Percentiles rank a stretch among this genome's conserved stretches.
Evolutionary conservation across 2,797 vertebrate genomes (phyloP).

Genomic region (Helicolenus hilgendorfi): DNA sequence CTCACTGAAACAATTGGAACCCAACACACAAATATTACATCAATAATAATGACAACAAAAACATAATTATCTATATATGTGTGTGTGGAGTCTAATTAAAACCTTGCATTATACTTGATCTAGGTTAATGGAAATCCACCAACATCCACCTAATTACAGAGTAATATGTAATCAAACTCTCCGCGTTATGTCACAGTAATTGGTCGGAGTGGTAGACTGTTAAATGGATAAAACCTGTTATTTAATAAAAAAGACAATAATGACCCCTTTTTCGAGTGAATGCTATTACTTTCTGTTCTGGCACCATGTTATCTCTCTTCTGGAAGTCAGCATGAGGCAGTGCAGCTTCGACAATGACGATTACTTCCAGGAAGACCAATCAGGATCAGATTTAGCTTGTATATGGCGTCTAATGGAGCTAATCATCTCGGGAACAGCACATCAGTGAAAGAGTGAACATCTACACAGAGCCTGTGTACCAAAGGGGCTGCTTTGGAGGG

Average conservation of each 20-base stretch:
- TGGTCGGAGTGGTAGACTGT: neutral
- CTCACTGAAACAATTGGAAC: neutral
- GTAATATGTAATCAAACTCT: neutral
- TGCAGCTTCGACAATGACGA: neutral
- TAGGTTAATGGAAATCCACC: neutral
- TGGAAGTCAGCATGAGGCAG: neutral
- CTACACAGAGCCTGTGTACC: neutral
- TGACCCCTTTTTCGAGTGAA: neutral
- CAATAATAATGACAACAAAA: neutral
- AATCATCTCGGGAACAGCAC: neutral
- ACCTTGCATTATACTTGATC: neutral
- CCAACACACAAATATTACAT: neutral
- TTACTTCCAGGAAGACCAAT: neutral
- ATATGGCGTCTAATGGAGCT: neutral
- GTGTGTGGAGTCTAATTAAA: slow-evolving; percentile 6
- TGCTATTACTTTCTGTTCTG: neutral
- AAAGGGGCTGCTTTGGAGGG: neutral
- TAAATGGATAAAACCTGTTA: neutral
- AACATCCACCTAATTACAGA: neutral
- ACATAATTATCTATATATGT: neutral
- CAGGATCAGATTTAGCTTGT: neutral
- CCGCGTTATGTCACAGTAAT: neutral
- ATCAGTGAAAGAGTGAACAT: neutral
- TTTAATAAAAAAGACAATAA: neutral
- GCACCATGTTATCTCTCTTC: neutral